Base-by-base conservation (phyloP, 2,797 vertebrate species). In the Gambelia wislizenii region DNA sequence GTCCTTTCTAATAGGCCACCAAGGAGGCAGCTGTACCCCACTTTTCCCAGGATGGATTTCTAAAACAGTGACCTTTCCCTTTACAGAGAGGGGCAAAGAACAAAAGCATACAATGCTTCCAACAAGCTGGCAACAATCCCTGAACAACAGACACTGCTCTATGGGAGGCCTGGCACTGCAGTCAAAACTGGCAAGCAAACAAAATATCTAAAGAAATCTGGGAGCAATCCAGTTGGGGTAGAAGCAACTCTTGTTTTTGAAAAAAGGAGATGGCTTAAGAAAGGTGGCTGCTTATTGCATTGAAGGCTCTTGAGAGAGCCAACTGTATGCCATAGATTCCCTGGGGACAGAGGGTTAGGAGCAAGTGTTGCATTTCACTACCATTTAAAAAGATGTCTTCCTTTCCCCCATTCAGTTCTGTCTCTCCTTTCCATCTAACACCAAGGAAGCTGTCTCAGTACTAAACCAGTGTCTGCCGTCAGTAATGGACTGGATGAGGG, bases 1-100 rank as follows among this genome's bases (percentile, higher is more conserved):
- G 75, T 91, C 1, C 0, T n/a, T 87, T 67, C 47, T 47, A 86
- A 89, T 39, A 27, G 89, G 77, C 76, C 0, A 0, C 90, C 36
- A 49, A 54, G 14, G 91, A 84, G 4, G 77, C 13, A 8, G 74
- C 8, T 10, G 47, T 0, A 13, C 44, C 77, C 27, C 36, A 2
- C 20, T 25, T 39, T 75, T 44, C 13, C 27, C 54, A 27, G 64
- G 61, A 0, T 22, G 9, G 6, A n/a, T 30, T 84, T 70, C 52
- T 25, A 25, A n/a, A 84, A 44, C 30, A 72, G n/a, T 10, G 8
- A 12, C 61, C 49, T 20, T n/a, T 59, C 30, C 12, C 47, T 61
- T 14, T 39, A 12, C 6, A 9, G 54, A 30, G 39, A 2, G 13
- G 20, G 4, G 3, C 16, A 36, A 18, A 39, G 13, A 75, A 39